Percentiles rank a stretch among this genome's conserved stretches.
These are phyloP conservation scores for Mamestra brassicae DNA, from an alignment of 2,888 invertebrate genomes.

Conservation along the genomic window DNA sequence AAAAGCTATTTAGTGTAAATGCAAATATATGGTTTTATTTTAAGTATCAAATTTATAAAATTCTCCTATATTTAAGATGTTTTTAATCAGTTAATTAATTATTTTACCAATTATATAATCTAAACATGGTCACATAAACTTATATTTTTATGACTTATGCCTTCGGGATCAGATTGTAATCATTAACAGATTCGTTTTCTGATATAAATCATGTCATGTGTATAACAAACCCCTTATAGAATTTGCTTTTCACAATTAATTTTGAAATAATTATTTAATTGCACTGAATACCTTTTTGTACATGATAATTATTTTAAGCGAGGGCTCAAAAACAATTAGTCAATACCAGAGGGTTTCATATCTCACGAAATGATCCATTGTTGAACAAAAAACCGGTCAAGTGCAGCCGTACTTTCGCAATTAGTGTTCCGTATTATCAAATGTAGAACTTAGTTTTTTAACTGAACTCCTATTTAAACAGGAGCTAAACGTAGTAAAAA, in stretches of 20 bases:
- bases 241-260: background rate
- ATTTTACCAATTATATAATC: conserved; percentile 13
- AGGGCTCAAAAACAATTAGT: conserved; percentile 30
- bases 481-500: too few relatives aligned
- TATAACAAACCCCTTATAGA: too few relatives aligned
- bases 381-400: background rate
- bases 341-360: conserved; percentile 21
- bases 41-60: background rate
- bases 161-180: background rate
- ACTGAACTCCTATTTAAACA: too few relatives aligned
- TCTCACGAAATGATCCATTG: conserved; percentile 10
- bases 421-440: conserved; percentile 1
- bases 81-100: conserved; percentile 6
- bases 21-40: conserved; percentile 33
- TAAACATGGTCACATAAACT: background rate
- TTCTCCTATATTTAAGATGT: background rate
- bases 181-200: background rate
- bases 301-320: conserved; percentile 29
- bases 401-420: background rate
- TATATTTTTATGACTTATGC: conserved; percentile 1
- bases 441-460: too few relatives aligned
- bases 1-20: conserved; percentile 56
- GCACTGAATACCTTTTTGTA: conserved; percentile 13
- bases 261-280: conserved; percentile 22
- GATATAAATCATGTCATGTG: too few relatives aligned